Base-by-base conservation (phyloP, 92 coral and sea anemone species). In the Porites divaricata region DNA sequence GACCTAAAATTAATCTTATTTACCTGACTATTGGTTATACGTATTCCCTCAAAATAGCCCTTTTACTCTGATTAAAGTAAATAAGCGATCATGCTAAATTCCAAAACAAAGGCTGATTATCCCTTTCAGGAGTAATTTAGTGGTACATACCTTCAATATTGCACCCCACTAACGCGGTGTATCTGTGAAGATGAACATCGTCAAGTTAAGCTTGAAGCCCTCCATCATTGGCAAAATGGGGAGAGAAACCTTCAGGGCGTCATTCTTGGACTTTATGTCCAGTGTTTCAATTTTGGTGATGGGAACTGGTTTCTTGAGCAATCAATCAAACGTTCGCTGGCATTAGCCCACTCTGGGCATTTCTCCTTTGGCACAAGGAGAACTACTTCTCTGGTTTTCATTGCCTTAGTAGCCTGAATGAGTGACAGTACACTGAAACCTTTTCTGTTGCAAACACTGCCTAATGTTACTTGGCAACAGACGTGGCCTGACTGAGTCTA, bases 391-490 rank as follows among this genome's bases (percentile, higher is more conserved):
- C 52, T 52, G 22, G 11, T 65, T 5, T 53, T 25, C 20, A 64
- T 79, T 66, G 83, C 83, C 83, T 50, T 6, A 22, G 67, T 45
- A 66, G 83, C 50, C 83, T 79, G 65, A 49, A 79, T 79, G 74
- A 79, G 20, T 50, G 83, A 66, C 83, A 79, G 19, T 74, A 79
- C 74, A 22, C 81, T 63, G 70, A 63, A 24, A n/a, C 81, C 57
- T 20, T 28, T 59, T 26, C 11, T 77, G 41, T 71, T 19, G 11
- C 59, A 63, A 77, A 61, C 20, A 21, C 35, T 41, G 58, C 61
- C 23, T 11, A 19, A 49, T n/a, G 61, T 77, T 19, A 77, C 81
- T 45, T 62, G 81, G 81, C 71, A 77, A 77, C 81, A 0, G 59
- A 62, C n/a, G 81, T 61, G 25, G 81, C 71, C 56, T 77, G 70